These are phyloP conservation scores for Drosophila buzzatii DNA, from an alignment of 2,888 invertebrate genomes.

Conservation along the genomic window DNA sequence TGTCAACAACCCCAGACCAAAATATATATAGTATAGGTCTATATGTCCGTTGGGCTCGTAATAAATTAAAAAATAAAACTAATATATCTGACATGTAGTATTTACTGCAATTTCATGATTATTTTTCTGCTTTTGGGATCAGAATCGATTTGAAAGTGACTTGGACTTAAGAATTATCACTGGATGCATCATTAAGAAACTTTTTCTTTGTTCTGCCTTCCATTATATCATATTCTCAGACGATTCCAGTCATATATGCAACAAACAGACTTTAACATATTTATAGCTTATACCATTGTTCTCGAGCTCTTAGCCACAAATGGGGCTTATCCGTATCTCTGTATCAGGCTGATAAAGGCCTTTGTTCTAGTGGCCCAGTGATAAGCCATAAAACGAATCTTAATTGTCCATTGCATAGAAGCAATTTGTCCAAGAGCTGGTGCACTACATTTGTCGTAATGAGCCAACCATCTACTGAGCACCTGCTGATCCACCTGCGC, in stretches of 20 bases:
- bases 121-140: too few species aligned
- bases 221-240: neutral
- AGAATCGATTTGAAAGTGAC: too few species aligned
- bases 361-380: constrained; percentile 29
- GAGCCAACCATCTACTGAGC: neutral
- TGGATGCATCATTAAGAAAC: too few species aligned
- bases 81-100: too few species aligned
- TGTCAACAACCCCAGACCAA: too few species aligned
- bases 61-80: too few species aligned
- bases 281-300: constrained; percentile 11
- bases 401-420: constrained; percentile 5
- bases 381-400: constrained; percentile 50
- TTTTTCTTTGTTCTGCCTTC: too few species aligned
- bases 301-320: neutral
- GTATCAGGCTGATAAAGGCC: constrained; percentile 27
- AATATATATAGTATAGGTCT: too few species aligned
- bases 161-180: too few species aligned
- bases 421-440: constrained; percentile 20
- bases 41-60: too few species aligned
- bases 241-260: neutral
- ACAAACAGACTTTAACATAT: neutral
- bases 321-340: constrained; percentile 43
- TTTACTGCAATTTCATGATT: too few species aligned
- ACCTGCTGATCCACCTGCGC: constrained; percentile 11
- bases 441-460: constrained; percentile 19